Evolutionary conservation across 2,113 vertebrate genomes (phyloP).

Genomic region (Elgaria multicarinata): DNA sequence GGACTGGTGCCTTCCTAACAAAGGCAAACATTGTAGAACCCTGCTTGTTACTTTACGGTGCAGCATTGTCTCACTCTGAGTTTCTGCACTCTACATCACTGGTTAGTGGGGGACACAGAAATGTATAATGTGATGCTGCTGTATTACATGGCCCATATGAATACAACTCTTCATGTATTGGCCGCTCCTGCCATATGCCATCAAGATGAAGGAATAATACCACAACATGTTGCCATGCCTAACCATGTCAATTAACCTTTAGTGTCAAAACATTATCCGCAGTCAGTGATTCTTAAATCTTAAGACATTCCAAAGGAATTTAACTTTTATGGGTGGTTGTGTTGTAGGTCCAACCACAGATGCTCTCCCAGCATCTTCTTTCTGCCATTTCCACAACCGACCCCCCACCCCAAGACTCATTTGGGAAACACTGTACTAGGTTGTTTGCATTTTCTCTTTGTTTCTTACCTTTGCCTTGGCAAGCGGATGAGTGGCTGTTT

Average conservation of each 20-base stretch:
- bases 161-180: background rate
- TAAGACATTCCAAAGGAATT: background rate
- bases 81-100: background rate
- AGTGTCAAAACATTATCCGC: accelerated
- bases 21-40: background rate
- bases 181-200: background rate
- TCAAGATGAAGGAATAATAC: accelerated
- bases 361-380: background rate
- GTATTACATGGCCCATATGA: background rate
- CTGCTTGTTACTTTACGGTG: background rate
- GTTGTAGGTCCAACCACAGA: background rate
- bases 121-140: background rate
- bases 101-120: background rate
- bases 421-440: background rate
- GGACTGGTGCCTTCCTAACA: background rate
- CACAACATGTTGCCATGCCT: accelerated
- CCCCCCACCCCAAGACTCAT: background rate
- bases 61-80: background rate
- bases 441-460: accelerated
- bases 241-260: background rate
- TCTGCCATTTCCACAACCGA: background rate
- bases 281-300: background rate
- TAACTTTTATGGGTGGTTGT: too few species aligned
- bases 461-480: conserved; percentile 87
- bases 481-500: conserved; percentile 91